Conservation (phyloP, 2,113 vertebrate genomes). For the Suricata suricatta region DNA sequence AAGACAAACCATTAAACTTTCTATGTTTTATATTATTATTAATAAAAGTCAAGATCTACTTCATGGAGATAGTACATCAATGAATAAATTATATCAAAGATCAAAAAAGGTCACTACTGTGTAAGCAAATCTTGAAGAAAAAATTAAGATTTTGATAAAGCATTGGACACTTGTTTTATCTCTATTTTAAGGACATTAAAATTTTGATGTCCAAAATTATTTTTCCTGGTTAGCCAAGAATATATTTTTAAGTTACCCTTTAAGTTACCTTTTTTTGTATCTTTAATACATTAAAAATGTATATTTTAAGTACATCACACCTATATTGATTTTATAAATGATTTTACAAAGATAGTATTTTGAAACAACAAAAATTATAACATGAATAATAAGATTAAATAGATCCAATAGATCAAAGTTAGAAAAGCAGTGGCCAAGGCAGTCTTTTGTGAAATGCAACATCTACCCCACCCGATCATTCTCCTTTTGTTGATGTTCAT, state of each 20-base stretch:
- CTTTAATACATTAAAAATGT: not conserved
- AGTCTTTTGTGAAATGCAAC: not conserved
- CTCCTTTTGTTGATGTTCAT: not conserved
- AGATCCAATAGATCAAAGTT: not conserved
- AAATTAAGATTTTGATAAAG: not conserved
- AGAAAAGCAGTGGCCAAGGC: not conserved
- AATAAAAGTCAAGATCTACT: not conserved
- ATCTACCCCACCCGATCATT: not conserved
- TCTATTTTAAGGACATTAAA: not conserved
- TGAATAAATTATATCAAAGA: not conserved
- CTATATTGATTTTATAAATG: not conserved
- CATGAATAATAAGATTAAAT: not conserved
- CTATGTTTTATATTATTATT: not conserved
- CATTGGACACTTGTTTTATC: not conserved
- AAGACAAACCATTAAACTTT: not conserved
- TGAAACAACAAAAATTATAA: not conserved
- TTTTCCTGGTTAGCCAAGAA: not conserved
- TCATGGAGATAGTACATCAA: not conserved
- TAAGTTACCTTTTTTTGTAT: not conserved
- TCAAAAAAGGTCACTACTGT: not conserved
- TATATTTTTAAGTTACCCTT: not conserved
- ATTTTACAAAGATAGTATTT: not conserved
- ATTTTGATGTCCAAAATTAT: not conserved
- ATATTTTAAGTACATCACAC: not conserved
- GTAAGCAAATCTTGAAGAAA: not conserved